These are phyloP conservation scores for Metridium senile DNA, from an alignment of 92 coral and sea anemone species.

Conservation along the genomic window DNA sequence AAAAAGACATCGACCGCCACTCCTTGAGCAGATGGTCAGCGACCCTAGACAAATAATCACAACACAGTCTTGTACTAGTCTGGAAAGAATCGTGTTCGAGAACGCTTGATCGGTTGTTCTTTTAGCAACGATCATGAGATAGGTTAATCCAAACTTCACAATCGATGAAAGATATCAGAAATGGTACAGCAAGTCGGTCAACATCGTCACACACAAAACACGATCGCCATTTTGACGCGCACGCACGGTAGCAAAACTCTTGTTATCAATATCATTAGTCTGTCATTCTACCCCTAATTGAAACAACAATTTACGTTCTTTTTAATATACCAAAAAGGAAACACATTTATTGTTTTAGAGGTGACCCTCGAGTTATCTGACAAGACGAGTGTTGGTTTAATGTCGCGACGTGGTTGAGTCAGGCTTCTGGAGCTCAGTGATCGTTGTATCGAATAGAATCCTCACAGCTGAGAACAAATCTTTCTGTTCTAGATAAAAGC, in stretches of 20 bases:
- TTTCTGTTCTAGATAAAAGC: slow-evolving; percentile 3
- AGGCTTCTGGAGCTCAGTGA: background rate
- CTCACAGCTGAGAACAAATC: background rate
- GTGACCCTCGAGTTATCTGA: slow-evolving; percentile 15
- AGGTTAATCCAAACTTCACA: slow-evolving; percentile 24
- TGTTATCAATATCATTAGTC: slow-evolving; percentile 16
- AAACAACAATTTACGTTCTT: slow-evolving; percentile 11
- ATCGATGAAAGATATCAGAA: slow-evolving; percentile 27
- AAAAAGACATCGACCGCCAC: slow-evolving; percentile 2
- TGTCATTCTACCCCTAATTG: slow-evolving; percentile 9
- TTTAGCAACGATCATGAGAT: slow-evolving; percentile 8
- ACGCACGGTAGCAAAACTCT: background rate
- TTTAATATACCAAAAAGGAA: slow-evolving; percentile 26
- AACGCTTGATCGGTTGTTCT: slow-evolving; percentile 23
- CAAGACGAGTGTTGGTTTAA: background rate
- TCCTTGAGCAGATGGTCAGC: slow-evolving; percentile 22
- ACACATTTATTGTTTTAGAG: slow-evolving; percentile 1
- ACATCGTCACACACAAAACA: background rate
- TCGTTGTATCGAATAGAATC: background rate
- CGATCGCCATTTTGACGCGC: background rate
- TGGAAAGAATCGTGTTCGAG: slow-evolving; percentile 8
- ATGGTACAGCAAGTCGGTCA: slow-evolving; percentile 5
- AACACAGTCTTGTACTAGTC: background rate
- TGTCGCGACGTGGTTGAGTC: background rate
- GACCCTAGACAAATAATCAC: slow-evolving; percentile 9